Evolutionary conservation across 2,888 invertebrate genomes (phyloP).

Genomic region (Drosophila formosana): DNA sequence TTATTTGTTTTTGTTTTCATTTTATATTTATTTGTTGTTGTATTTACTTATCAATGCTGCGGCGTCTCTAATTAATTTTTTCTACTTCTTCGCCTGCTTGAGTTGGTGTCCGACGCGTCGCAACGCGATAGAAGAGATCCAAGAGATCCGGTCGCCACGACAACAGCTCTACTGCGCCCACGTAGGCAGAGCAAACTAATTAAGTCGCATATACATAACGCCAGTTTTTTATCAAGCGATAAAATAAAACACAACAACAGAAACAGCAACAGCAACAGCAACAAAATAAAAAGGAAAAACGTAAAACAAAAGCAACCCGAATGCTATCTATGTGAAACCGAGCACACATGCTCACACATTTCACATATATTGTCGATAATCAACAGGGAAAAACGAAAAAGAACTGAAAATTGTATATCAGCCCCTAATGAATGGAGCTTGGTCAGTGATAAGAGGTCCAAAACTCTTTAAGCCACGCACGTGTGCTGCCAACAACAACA

Average conservation of each 20-base stretch:
- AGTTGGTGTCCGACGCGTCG: conserved; percentile 32
- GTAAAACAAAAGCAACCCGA: conserved; percentile 40
- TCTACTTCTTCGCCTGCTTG: conserved; percentile 26
- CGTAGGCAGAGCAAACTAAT: conserved; percentile 70
- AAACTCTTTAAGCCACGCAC: conserved; percentile 53
- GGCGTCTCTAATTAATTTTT: conserved; percentile 74
- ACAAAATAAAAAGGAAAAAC: conserved; percentile 20
- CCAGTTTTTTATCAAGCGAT: conserved; percentile 66
- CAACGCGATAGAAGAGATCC: conserved; percentile 34
- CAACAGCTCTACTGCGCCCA: conserved; percentile 46
- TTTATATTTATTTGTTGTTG: conserved; percentile 45
- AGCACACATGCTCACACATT: conserved; percentile 24
- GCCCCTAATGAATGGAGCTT: conserved; percentile 65
- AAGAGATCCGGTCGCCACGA: conserved; percentile 58
- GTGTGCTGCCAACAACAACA: conserved; percentile 52
- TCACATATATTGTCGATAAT: conserved; percentile 48
- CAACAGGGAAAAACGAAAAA: conserved; percentile 35
- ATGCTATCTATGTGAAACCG: conserved; percentile 52
- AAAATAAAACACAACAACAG: conserved; percentile 43
- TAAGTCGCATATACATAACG: conserved; percentile 75
- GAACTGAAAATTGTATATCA: conserved; percentile 61
- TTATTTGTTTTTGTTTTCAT: conserved; percentile 43
- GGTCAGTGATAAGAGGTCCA: conserved; percentile 56
- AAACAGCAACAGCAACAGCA: conserved; percentile 13
- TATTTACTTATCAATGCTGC: conserved; percentile 71